Percentiles rank a stretch among this genome's conserved stretches.
These are phyloP conservation scores for Henricia sp. DNA, from an alignment of 53 echinoderm and acorn worm genomes.

Conservation along the genomic window DNA sequence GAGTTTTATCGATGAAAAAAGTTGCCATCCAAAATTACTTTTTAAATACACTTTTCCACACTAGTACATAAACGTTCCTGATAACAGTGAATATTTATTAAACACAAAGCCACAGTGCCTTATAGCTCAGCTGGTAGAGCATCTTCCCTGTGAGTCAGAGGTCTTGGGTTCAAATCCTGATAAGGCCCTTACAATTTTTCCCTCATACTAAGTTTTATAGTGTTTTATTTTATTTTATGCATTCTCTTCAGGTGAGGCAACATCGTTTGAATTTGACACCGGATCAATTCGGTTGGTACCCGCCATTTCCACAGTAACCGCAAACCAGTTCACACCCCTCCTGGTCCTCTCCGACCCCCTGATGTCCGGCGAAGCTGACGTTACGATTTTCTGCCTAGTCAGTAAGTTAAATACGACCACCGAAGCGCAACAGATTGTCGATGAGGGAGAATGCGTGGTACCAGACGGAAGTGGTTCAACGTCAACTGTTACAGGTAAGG, in stretches of 20 bases:
- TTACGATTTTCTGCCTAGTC: conserved; percentile 71
- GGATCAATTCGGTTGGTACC: conserved; percentile 83
- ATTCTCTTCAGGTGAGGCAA: conserved; percentile 36
- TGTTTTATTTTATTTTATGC: neutral
- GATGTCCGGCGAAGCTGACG: conserved; percentile 68
- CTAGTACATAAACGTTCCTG: too few species aligned
- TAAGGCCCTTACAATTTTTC: too few species aligned
- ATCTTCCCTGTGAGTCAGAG: too few species aligned
- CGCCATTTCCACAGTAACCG: conserved; percentile 53
- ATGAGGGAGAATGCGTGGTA: conserved; percentile 69
- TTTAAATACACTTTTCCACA: too few species aligned
- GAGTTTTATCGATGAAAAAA: neutral
- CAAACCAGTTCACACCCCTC: conserved; percentile 60
- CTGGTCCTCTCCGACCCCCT: conserved; percentile 72
- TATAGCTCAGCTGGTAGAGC: too few species aligned
- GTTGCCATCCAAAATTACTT: too few species aligned
- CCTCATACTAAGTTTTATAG: neutral
- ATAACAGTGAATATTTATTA: too few species aligned
- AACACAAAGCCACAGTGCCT: too few species aligned
- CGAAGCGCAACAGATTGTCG: conserved; percentile 55
- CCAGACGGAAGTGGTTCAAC: conserved; percentile 52
- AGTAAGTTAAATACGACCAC: conserved; percentile 63
- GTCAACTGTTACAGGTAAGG: conserved; percentile 43
- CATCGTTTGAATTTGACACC: conserved; percentile 73
- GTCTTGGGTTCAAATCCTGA: neutral